phyloP scores from a whole-genome alignment of 1,140 invertebrate genomes.

The Homarus americanus region DNA sequence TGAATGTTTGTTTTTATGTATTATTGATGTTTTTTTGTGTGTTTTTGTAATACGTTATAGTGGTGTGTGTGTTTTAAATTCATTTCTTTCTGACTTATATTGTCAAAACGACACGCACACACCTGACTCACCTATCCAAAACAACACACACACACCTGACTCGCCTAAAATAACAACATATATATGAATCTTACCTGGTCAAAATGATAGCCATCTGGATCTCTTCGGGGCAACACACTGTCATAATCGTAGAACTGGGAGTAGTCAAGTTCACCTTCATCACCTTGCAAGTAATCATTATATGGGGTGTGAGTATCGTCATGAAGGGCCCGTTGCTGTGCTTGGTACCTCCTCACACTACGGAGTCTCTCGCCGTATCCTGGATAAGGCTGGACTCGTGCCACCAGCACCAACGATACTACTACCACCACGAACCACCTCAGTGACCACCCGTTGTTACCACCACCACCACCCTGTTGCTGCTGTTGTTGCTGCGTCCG shows the following conservation, averaged over 20 bases:
- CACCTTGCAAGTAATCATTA: slow-evolving; percentile 19
- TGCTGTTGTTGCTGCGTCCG: too few relatives aligned
- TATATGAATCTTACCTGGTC: slow-evolving; percentile 15
- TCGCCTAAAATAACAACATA: neutral
- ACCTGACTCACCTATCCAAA: too few relatives aligned
- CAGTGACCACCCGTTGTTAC: neutral
- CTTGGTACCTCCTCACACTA: neutral
- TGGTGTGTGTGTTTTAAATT: neutral
- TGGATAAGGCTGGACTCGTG: slow-evolving; percentile 41
- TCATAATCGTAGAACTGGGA: slow-evolving; percentile 21
- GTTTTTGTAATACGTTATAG: neutral
- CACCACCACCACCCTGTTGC: slow-evolving; percentile 22
- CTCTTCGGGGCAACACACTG: neutral
- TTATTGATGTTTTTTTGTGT: neutral
- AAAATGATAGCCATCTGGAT: slow-evolving; percentile 14
- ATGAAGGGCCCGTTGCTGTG: neutral
- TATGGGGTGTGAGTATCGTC: neutral
- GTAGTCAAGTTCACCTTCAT: slow-evolving; percentile 14
- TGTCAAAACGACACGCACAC: too few relatives aligned
- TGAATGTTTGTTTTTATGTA: too few relatives aligned
- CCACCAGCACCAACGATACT: slow-evolving; percentile 44
- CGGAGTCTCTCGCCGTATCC: slow-evolving; percentile 35
- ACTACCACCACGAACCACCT: slow-evolving; percentile 56
- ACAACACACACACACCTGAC: neutral
- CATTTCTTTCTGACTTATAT: too few relatives aligned